A percentile compares a stretch with the other conserved stretches of the same genome.
phyloP scores from a whole-genome alignment of 2,888 invertebrate genomes.

The Hermaeophaga mercurialis region DNA sequence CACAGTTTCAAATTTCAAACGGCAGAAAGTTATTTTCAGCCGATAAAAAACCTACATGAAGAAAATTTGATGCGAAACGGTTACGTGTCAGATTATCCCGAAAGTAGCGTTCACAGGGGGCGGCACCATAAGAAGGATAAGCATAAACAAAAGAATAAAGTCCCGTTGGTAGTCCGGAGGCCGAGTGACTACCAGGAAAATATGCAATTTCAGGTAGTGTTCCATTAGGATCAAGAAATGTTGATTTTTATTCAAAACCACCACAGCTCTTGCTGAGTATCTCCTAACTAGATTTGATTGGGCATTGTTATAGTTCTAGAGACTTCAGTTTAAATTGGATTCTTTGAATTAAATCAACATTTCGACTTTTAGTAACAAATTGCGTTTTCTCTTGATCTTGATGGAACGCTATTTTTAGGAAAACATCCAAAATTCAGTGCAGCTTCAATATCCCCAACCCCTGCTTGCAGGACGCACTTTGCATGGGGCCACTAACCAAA shows the following conservation, averaged over 20 bases:
- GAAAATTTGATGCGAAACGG: conserved; percentile 57
- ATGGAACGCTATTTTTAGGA: conserved; percentile 33
- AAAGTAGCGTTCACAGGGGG: conserved; percentile 43
- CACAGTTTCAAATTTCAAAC: conserved; percentile 65
- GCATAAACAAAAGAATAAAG: conserved; percentile 53
- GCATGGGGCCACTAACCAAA: conserved; percentile 37
- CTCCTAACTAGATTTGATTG: no score
- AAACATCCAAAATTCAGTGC: conserved; percentile 54
- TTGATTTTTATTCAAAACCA: no score
- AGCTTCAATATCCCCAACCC: conserved; percentile 57
- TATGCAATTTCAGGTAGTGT: conserved; percentile 46
- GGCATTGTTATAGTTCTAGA: no score
- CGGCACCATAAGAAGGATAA: conserved; percentile 46
- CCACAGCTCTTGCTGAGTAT: no score
- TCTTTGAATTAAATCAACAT: neutral
- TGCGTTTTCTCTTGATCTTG: neutral
- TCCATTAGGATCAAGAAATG: conserved; percentile 5
- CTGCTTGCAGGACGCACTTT: conserved; percentile 43
- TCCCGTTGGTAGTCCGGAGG: conserved; percentile 53
- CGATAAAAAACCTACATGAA: conserved; percentile 66
- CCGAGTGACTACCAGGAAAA: conserved; percentile 53
- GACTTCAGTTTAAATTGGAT: no score
- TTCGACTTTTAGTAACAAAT: neutral
- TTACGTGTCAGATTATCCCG: conserved; percentile 53
- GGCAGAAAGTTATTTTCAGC: conserved; percentile 67